These are phyloP conservation scores for Epizoanthus fatuus DNA, from an alignment of 92 coral and sea anemone species.

Conservation along the genomic window DNA sequence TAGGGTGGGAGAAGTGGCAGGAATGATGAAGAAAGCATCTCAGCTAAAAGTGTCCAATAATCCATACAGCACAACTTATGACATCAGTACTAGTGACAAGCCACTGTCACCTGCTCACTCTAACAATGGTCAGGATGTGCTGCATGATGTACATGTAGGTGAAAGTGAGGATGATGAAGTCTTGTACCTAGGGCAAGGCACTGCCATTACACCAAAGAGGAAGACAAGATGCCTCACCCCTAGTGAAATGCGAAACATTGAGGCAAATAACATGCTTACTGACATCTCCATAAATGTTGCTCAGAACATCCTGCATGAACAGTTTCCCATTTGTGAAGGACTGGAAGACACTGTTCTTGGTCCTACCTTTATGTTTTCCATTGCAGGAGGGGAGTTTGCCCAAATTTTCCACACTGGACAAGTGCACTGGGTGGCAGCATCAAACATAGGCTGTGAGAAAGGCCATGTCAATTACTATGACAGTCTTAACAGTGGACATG, in stretches of 20 bases:
- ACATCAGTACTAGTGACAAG: neutral
- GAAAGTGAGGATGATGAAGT: neutral
- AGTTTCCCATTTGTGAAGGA: conserved; percentile 56
- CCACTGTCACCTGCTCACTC: neutral
- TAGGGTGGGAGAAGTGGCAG: conserved; percentile 53
- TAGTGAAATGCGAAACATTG: neutral
- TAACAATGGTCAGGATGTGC: neutral
- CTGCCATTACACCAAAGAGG: neutral
- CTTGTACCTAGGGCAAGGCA: neutral
- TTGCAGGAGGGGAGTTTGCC: conserved; percentile 65
- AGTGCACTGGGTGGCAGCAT: conserved; percentile 72
- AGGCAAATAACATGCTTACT: conserved; percentile 29
- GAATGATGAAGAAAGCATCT: conserved; percentile 35
- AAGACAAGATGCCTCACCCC: neutral
- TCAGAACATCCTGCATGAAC: conserved; percentile 50
- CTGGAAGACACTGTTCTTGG: conserved; percentile 73
- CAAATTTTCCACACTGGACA: conserved; percentile 69
- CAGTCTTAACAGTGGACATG: conserved; percentile 59
- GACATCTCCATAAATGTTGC: conserved; percentile 51
- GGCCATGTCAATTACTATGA: conserved; percentile 57
- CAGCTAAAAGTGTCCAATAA: neutral
- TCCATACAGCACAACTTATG: neutral
- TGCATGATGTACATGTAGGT: neutral
- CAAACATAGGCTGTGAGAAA: conserved; percentile 54
- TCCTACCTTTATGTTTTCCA: conserved; percentile 38